A percentile compares a stretch with the other conserved stretches of the same genome.
Evolutionary conservation across 2,888 invertebrate species (phyloP).

Genomic region (Drosophila crucigera): DNA sequence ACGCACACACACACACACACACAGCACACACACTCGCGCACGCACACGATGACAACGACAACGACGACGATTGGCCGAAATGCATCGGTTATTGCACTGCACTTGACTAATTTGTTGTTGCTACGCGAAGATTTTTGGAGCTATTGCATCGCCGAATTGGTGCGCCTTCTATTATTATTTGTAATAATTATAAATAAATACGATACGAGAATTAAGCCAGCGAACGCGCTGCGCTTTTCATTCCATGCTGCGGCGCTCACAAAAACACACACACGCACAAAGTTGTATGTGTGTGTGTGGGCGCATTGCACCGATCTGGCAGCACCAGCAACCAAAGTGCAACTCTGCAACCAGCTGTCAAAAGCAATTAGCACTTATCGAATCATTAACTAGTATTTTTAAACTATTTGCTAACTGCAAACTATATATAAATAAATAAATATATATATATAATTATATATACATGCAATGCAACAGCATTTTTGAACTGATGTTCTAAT

Average conservation of each 20-base stretch:
- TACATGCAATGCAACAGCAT: too few species aligned
- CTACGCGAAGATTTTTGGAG: slow-evolving; percentile 9
- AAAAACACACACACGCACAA: slow-evolving; percentile 48
- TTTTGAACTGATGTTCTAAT: neutral
- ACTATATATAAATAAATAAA: neutral
- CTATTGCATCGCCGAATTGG: slow-evolving; percentile 25
- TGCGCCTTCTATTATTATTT: slow-evolving; percentile 44
- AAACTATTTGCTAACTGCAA: neutral
- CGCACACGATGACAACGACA: slow-evolving; percentile 27
- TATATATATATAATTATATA: neutral
- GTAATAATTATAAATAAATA: slow-evolving; percentile 55
- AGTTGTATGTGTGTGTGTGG: slow-evolving; percentile 38
- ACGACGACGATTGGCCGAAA: slow-evolving; percentile 41
- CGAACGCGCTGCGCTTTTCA: slow-evolving; percentile 67
- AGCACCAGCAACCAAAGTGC: slow-evolving; percentile 42
- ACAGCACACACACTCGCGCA: slow-evolving; percentile 46
- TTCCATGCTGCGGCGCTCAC: slow-evolving; percentile 78
- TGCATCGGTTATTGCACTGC: slow-evolving; percentile 68
- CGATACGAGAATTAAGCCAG: slow-evolving; percentile 56
- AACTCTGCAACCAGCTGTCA: slow-evolving; percentile 50
- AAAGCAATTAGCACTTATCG: slow-evolving; percentile 5
- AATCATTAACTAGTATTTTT: neutral
- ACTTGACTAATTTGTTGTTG: slow-evolving; percentile 45
- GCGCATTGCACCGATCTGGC: slow-evolving; percentile 39
- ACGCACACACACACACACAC: slow-evolving; percentile 36